Evolutionary conservation across 2,888 invertebrate genomes (phyloP), one percentile per base, ranked within the genome.

Genomic region (Meliscaeva auricollis): DNA sequence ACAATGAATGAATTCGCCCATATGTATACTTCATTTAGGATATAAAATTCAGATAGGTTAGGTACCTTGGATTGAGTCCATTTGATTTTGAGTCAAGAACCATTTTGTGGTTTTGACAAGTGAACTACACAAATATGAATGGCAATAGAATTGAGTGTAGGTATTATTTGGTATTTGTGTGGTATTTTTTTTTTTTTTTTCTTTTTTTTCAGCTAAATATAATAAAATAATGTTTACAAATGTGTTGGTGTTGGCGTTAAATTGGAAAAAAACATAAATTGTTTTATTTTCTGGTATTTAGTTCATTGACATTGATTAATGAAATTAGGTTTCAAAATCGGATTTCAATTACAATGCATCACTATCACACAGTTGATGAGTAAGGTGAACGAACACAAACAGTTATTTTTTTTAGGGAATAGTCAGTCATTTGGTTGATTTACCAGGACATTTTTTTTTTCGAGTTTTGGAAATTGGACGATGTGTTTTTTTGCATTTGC

Each of bases 21-120:
- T 20, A 38, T 9, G 3, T 38, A 38, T n/a, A 9, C 35, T 38
- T 20, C 17, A 20, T 20, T n/a, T 7, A n/a, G 13, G 17, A 22
- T 58, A 38, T 20, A 58, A 35, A 20, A 20, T 58, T 13, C 8
- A 5, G 8, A 35, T 56, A 46, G 7, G 5, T 46, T 50, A 17
- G 11, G 48, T 17, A 60, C n/a, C 20, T 22, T 3, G 20, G 13
- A 9, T 35, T 38, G 38, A 41, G n/a, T 60, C 41, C 22, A 41
- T n/a, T 60, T n/a, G 41, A 60, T 60, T 60, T 60, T 38, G n/a
- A 60, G n/a, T 60, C 60, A 60, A 60, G 41, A 41, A n/a, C 20
- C n/a, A 35, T 20, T 58, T 58, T 58, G 56, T 58, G 56, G 56
- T 35, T 58, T 35, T 58, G 56, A 58, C 56, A 58, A 58, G 56